Percentiles rank a stretch among this genome's conserved stretches.
These are phyloP conservation scores for Drosophila virilis DNA, from an alignment of 1,140 invertebrate species.

Conservation along the genomic window DNA sequence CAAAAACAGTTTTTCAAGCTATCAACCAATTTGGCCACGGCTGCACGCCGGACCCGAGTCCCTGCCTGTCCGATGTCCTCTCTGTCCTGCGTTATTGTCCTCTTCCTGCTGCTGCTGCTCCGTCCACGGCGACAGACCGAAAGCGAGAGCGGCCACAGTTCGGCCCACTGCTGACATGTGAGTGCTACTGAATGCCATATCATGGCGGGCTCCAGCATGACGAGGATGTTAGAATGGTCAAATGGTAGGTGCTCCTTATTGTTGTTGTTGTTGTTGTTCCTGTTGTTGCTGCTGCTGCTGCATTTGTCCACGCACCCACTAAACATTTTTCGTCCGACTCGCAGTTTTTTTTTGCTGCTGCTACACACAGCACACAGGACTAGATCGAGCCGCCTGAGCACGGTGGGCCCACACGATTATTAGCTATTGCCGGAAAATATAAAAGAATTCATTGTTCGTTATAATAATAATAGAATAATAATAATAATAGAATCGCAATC, in stretches of 20 bases:
- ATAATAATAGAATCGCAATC: no score
- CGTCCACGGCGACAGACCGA: constrained; percentile 1
- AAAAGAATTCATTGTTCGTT: no score
- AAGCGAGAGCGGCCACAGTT: constrained; percentile 14
- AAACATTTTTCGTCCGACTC: constrained; percentile 34
- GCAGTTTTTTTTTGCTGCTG: constrained; percentile 22
- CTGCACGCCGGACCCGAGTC: constrained; percentile 60
- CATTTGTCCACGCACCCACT: constrained; percentile 60
- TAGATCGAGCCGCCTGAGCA: constrained; percentile 18
- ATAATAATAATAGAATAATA: no score
- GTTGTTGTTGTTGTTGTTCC: constrained; percentile 14
- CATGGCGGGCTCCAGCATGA: constrained; percentile 50
- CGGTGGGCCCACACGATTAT: neutral
- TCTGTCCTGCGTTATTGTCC: constrained; percentile 24
- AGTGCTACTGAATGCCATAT: constrained; percentile 69
- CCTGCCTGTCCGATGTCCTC: constrained; percentile 37
- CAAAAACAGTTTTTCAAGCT: constrained; percentile 84
- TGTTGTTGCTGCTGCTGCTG: constrained; percentile 20
- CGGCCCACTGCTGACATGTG: constrained; percentile 49
- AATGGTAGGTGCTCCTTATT: constrained; percentile 29
- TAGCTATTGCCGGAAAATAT: no score
- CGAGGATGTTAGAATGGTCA: constrained; percentile 28
- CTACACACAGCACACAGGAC: neutral
- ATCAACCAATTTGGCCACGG: constrained; percentile 84
- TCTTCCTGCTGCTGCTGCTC: constrained; percentile 8